Conservation (phyloP, 2,888 invertebrate genomes). For the Eumerus sabulonum region DNA sequence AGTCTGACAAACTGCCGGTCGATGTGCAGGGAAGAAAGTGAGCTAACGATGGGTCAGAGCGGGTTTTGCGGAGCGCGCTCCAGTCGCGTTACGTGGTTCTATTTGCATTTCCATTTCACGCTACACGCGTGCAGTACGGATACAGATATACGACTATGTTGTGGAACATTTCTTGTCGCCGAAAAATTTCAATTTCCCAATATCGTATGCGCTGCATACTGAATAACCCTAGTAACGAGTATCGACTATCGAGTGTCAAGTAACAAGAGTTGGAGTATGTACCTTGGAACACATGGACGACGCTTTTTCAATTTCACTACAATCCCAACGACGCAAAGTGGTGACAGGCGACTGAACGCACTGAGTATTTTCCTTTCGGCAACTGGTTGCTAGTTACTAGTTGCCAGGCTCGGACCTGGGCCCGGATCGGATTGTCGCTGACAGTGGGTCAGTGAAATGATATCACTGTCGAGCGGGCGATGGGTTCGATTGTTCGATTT, state of each 20-base stretch:
- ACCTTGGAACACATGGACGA: constrained; percentile 51
- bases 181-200: constrained; percentile 69
- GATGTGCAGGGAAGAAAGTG: background rate
- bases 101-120: constrained; percentile 65
- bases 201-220: constrained; percentile 64
- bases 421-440: constrained; percentile 19
- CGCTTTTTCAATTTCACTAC: constrained; percentile 65
- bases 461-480: constrained; percentile 8
- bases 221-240: constrained; percentile 45
- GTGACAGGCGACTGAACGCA: too few relatives aligned
- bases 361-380: constrained; percentile 9
- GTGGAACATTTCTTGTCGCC: constrained; percentile 65
- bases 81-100: constrained; percentile 57
- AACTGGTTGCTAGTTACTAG: too few relatives aligned
- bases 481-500: constrained; percentile 20
- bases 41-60: constrained; percentile 16
- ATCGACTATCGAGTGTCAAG: background rate
- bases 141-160: constrained; percentile 46
- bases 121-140: background rate
- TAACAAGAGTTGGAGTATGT: too few relatives aligned
- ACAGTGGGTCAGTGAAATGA: constrained; percentile 50
- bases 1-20: background rate
- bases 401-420: constrained; percentile 19
- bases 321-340: constrained; percentile 3
- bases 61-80: constrained; percentile 55